These are phyloP conservation scores for Hipparchia semele DNA, from an alignment of 2,888 invertebrate species.

Conservation along the genomic window DNA sequence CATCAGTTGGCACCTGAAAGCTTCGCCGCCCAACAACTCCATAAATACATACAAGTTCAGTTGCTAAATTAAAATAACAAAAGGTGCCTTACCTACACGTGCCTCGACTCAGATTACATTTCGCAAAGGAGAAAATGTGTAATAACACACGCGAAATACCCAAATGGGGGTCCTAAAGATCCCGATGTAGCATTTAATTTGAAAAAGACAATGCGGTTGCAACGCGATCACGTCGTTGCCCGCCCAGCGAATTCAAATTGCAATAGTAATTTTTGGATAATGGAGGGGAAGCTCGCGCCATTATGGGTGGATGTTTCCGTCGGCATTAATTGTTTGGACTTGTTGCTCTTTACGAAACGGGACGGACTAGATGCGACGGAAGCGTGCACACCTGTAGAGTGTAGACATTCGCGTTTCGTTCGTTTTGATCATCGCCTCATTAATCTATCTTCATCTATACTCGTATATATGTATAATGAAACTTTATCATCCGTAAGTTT, in stretches of 20 bases:
- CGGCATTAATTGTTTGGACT: slow-evolving; percentile 67
- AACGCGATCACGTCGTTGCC: slow-evolving; percentile 64
- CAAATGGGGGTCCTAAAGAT: slow-evolving; percentile 61
- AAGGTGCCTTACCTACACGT: slow-evolving; percentile 67
- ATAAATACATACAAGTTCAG: slow-evolving; percentile 41
- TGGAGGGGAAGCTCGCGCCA: slow-evolving; percentile 65
- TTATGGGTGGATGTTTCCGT: slow-evolving; percentile 78
- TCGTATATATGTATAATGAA: background rate
- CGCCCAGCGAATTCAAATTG: slow-evolving; percentile 72
- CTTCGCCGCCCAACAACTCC: background rate
- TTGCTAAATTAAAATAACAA: slow-evolving; percentile 68
- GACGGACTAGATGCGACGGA: slow-evolving; percentile 65
- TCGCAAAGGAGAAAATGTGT: slow-evolving; percentile 59
- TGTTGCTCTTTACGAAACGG: slow-evolving; percentile 57
- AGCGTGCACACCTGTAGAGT: slow-evolving; percentile 67
- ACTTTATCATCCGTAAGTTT: background rate
- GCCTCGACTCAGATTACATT: slow-evolving; percentile 70
- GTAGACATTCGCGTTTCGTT: slow-evolving; percentile 65
- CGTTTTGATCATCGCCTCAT: slow-evolving; percentile 54
- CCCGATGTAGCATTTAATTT: slow-evolving; percentile 69
- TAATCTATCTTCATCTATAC: slow-evolving; percentile 38
- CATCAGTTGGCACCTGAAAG: slow-evolving; percentile 3
- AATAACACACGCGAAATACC: slow-evolving; percentile 61
- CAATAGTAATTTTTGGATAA: slow-evolving; percentile 79
- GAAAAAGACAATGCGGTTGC: slow-evolving; percentile 70